These are phyloP conservation scores for Tethea ocularis DNA, from an alignment of 2,888 invertebrate genomes.

Conservation along the genomic window DNA sequence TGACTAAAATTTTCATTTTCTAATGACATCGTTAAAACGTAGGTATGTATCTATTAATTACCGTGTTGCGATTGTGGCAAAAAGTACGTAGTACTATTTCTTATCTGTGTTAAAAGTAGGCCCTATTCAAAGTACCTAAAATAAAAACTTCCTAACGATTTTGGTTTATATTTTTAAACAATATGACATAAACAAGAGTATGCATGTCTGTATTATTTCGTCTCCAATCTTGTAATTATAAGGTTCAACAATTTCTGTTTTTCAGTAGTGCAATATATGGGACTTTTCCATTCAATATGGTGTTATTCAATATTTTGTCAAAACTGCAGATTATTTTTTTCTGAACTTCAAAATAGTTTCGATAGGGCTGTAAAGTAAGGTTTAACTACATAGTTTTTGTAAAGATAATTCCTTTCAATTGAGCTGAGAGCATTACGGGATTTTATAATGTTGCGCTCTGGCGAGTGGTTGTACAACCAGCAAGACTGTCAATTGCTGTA, in stretches of 20 bases:
- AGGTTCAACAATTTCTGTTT: slow-evolving; percentile 26
- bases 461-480: slow-evolving; percentile 67
- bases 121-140: too few relatives aligned
- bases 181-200: not conserved
- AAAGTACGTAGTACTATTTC: too few relatives aligned
- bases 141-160: too few relatives aligned
- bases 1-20: too few relatives aligned
- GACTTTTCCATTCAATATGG: slow-evolving; percentile 66
- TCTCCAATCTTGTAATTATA: not conserved
- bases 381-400: slow-evolving; percentile 60
- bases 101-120: too few relatives aligned
- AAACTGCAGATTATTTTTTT: slow-evolving; percentile 56
- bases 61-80: too few relatives aligned
- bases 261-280: slow-evolving; percentile 75
- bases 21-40: too few relatives aligned
- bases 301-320: slow-evolving; percentile 50
- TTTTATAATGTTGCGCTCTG: slow-evolving; percentile 63
- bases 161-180: too few relatives aligned
- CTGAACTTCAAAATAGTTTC: slow-evolving; percentile 49
- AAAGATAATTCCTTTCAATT: slow-evolving; percentile 43
- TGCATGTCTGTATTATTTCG: not conserved
- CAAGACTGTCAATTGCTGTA: slow-evolving; percentile 83
- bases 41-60: too few relatives aligned
- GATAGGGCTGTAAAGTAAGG: slow-evolving; percentile 75
- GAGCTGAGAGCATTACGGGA: slow-evolving; percentile 59